Percentiles rank a stretch among this genome's conserved stretches.
Conservation (phyloP, 2,888 invertebrate species). For the Ectemnius lituratus region DNA sequence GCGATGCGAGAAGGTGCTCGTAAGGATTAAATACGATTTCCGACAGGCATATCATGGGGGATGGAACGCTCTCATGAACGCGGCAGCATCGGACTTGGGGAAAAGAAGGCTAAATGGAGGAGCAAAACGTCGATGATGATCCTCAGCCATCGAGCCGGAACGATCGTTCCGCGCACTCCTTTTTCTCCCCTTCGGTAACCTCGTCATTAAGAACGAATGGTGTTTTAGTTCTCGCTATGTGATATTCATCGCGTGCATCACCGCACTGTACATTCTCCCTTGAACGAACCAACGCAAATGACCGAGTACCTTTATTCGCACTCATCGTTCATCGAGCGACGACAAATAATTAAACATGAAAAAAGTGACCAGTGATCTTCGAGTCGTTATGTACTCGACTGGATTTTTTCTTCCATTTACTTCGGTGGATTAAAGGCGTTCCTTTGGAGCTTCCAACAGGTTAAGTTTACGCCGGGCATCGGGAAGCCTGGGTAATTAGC, state of each 20-base stretch:
- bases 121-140: slow-evolving; percentile 31
- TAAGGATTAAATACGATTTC: slow-evolving; percentile 66
- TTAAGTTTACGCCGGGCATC: background rate
- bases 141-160: slow-evolving; percentile 21
- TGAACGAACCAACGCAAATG: slow-evolving; percentile 12
- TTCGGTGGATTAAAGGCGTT: background rate
- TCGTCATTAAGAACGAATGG: slow-evolving; percentile 37
- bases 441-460: background rate
- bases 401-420: slow-evolving; percentile 9
- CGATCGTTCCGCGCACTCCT: slow-evolving; percentile 1
- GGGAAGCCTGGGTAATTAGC: background rate
- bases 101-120: slow-evolving; percentile 4
- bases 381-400: too few species aligned
- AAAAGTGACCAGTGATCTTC: slow-evolving; percentile 1
- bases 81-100: background rate
- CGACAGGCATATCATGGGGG: slow-evolving; percentile 28
- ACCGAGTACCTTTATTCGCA: slow-evolving; percentile 12
- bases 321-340: slow-evolving; percentile 21
- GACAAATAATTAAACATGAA: slow-evolving; percentile 44
- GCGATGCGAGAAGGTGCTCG: slow-evolving; percentile 43
- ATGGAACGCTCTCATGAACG: background rate
- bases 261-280: slow-evolving; percentile 12
- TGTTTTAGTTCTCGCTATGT: slow-evolving; percentile 38
- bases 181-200: slow-evolving; percentile 27
- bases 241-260: slow-evolving; percentile 32